Base-by-base conservation (phyloP, 2,797 vertebrate species). In the Acanthornis magna region DNA sequence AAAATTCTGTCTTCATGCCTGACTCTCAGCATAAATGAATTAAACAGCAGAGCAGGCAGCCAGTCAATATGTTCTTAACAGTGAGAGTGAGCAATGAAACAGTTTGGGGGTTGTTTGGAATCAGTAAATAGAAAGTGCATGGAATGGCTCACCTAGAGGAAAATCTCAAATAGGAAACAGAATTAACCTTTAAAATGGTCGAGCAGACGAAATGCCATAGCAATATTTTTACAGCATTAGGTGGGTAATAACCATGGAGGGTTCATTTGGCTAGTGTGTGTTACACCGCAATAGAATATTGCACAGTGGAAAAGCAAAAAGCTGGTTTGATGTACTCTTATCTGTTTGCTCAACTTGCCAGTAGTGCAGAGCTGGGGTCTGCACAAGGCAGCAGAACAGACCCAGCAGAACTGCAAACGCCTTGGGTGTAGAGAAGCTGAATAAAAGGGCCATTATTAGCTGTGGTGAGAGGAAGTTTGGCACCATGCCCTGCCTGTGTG, bases 1-100 rank as follows among this genome's bases (percentile, higher is more conserved):
- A 97, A 97, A 97, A 98, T 98, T 98, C 98, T 97, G 94, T 97
- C 95, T 98, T 97, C 97, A 97, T 97, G 97, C 96, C 97, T 97
- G 97, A 97, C 93, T 97, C 96, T 97, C 94, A 93, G 96, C 96
- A 98, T 97, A 98, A 98, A 98, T 98, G 98, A 98, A 98, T 98
- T 98, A 98, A 98, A 98, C 97, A 98, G 97, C 97, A 97, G 97
- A 97, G 95, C 96, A 97, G 97, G 96, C 97, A 97, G 97, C 96
- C 97, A 98, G 98, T 98, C 97, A 97, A 97, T 98, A 96, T 97
- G 96, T 96, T 97, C 97, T 96, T 95, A 97, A 96, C 96, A 97
- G 97, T 92, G 96, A 95, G 97, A 96, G 93, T 88, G 96, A 97
- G 97, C 95, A 94, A 77, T 97, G 97, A 96, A 97, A 97, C 96